Percentiles rank a stretch among this genome's conserved stretches.
These are phyloP conservation scores for Prionailurus viverrinus DNA, from an alignment of 2,113 vertebrate genomes.

Conservation along the genomic window DNA sequence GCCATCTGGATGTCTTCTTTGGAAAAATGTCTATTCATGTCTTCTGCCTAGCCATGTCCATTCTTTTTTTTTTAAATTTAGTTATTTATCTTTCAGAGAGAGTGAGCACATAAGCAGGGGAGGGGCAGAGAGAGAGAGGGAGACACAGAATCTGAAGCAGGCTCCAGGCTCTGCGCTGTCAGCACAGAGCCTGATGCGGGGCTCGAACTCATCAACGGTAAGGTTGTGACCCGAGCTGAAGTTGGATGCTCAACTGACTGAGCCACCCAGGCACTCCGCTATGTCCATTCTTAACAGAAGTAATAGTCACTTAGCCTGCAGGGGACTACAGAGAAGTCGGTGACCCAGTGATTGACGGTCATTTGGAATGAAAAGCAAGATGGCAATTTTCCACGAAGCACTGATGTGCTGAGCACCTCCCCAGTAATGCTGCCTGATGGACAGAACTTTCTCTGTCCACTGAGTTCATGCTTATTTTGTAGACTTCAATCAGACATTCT, in stretches of 20 bases:
- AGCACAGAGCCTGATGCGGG: no score
- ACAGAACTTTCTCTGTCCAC: background rate
- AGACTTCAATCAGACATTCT: background rate
- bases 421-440: background rate
- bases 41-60: background rate
- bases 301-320: background rate
- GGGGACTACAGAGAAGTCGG: background rate
- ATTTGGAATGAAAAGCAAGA: conserved; percentile 40
- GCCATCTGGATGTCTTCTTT: background rate
- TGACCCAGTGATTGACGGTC: background rate
- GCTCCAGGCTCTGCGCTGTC: no score
- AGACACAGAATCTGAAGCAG: no score
- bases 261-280: no score
- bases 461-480: background rate
- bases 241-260: no score
- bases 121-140: no score
- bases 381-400: background rate
- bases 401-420: background rate
- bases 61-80: background rate
- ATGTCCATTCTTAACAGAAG: background rate
- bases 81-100: no score
- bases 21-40: background rate
- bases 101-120: no score
- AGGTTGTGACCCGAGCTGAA: no score
- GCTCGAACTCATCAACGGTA: no score